Evolutionary conservation across 2,113 vertebrate species (phyloP), one percentile per base, ranked within the genome.

Genomic region (Melospiza melodia): DNA sequence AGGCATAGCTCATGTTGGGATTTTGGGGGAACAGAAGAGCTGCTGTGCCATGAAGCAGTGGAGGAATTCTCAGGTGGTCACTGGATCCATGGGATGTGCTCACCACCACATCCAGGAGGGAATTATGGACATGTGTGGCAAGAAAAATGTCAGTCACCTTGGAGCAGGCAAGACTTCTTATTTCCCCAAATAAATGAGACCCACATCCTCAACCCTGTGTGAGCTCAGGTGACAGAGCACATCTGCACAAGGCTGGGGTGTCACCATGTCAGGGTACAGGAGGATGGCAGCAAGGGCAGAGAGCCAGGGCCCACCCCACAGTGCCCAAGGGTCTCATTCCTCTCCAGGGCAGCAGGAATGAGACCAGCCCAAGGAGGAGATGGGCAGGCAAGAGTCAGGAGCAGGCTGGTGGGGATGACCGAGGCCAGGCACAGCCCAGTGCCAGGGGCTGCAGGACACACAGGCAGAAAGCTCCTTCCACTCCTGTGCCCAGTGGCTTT

Each of bases 161-260:
- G 11, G 52, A 71, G 43, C 65, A 66, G 44, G 67, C 4, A 33
- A 71, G 33, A 35, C 4, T 59, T 84, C 17, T 41, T 51, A 31
- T 67, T 67, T 67, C 27, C 18, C 24, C 33, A 71, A 19, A 55
- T 4, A 51, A 67, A 63, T 39, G 49, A 68, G 13, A 65, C 5
- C 5, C 11, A 37, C 30, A 55, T 25, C 49, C 23, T 55, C 23
- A 84, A 10, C 2, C 5, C 31, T 0, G 0, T 6, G 33, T 21
- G 12, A 15, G 31, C 31, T 55, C 43, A 63, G 67, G 79, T 35
- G 55, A 25, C 52, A 71, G 44, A 78, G 35, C 51, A 27, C 10
- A 57, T 20, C 10, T 54, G 73, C 35, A 15, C 20, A 4, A 5
- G 11, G 68, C 43, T 37, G 55, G 43, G 12, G 27, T 55, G n/a